Evolutionary conservation across 1,140 invertebrate genomes (phyloP).

Genomic region (Luehdorfia chinensis): DNA sequence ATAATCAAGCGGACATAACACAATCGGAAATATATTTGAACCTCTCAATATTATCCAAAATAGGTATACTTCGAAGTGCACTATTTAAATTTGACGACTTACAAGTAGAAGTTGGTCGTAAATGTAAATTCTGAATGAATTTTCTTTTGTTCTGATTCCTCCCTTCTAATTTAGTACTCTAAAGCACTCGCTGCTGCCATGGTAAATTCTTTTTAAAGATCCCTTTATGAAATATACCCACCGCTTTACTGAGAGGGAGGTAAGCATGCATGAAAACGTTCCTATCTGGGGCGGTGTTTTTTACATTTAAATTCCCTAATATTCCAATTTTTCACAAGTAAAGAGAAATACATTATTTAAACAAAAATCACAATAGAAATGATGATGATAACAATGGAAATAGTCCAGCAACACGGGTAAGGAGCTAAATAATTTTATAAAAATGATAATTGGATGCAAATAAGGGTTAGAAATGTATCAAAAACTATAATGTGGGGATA

Average conservation of each 20-base stretch:
- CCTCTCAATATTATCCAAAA: no score
- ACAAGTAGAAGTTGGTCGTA: no score
- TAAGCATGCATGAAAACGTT: conserved; percentile 23
- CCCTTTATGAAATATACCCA: conserved; percentile 12
- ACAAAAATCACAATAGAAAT: no score
- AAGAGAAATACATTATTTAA: no score
- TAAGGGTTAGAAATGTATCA: neutral
- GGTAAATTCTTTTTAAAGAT: conserved; percentile 12
- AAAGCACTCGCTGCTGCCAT: neutral
- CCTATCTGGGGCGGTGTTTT: conserved; percentile 19
- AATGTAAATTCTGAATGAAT: no score
- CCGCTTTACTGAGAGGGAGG: conserved; percentile 13
- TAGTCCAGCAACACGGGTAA: no score
- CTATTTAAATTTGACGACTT: no score
- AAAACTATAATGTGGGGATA: neutral
- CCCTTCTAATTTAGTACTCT: conserved; percentile 14
- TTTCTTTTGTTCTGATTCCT: conserved; percentile 8
- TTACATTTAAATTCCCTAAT: conserved; percentile 21
- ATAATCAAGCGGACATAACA: no score
- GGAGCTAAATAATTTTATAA: no score
- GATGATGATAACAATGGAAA: no score
- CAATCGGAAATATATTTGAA: no score
- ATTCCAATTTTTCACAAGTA: neutral
- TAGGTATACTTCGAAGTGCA: no score
- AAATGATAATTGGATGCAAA: neutral